These are phyloP conservation scores for Camponotus pennsylvanicus DNA, from an alignment of 1,140 invertebrate genomes.

Conservation along the genomic window DNA sequence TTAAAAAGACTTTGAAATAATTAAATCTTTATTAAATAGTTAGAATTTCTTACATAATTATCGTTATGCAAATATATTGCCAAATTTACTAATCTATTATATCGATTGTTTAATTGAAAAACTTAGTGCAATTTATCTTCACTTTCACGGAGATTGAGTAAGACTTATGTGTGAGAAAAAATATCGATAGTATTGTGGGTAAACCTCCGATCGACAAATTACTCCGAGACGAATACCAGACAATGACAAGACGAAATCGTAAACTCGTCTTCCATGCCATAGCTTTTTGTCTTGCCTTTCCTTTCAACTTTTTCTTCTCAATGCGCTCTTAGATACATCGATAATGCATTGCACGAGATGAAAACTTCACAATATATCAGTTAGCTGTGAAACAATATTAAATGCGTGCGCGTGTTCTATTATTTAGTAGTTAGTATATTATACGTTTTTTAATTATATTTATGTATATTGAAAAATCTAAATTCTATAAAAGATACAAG, in stretches of 20 bases:
- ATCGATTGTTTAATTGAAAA: background rate
- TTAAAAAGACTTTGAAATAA: background rate
- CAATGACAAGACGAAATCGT: constrained; percentile 60
- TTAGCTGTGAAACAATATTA: constrained; percentile 24
- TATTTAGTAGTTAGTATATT: constrained; percentile 22
- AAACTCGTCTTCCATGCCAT: constrained; percentile 33
- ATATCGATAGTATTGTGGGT: background rate
- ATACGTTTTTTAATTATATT: background rate
- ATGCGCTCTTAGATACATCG: constrained; percentile 17
- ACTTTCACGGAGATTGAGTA: background rate
- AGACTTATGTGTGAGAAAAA: background rate
- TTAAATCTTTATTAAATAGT: background rate
- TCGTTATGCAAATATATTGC: background rate
- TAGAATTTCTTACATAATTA: background rate
- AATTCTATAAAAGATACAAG: background rate
- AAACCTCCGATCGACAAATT: constrained; percentile 44
- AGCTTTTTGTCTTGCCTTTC: constrained; percentile 49
- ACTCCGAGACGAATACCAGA: constrained; percentile 40
- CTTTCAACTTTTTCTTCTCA: constrained; percentile 41
- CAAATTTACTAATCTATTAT: background rate
- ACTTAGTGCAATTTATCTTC: background rate
- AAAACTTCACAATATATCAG: constrained; percentile 32
- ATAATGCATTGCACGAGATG: constrained; percentile 36
- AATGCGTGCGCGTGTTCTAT: background rate
- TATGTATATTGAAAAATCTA: background rate